These are phyloP conservation scores for Antedon mediterranea DNA, from an alignment of 53 echinoderm and acorn worm genomes.

Conservation along the genomic window DNA sequence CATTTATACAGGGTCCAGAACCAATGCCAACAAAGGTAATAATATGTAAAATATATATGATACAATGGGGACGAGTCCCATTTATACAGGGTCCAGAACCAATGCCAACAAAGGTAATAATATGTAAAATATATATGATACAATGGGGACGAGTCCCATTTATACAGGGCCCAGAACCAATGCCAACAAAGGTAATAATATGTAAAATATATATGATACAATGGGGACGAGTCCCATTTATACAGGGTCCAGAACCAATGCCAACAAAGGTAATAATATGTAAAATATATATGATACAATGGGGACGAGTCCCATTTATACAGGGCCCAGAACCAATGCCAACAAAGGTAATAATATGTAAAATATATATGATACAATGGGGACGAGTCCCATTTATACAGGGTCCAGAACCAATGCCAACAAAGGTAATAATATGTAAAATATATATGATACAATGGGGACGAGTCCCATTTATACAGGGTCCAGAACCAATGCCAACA, in stretches of 20 bases:
- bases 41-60: no score
- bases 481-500: constrained; percentile 34
- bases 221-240: constrained; percentile 93
- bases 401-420: constrained; percentile 35
- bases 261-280: no score
- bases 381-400: constrained; percentile 85
- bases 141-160: constrained; percentile 95
- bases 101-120: no score
- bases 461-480: constrained; percentile 77
- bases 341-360: no score
- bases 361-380: no score
- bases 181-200: no score
- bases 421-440: no score
- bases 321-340: constrained; percentile 36
- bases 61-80: constrained; percentile 89
- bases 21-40: no score
- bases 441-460: no score
- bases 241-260: constrained; percentile 39
- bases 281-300: no score
- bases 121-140: no score
- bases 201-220: no score
- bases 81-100: constrained; percentile 55
- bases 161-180: constrained; percentile 41
- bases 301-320: constrained; percentile 93
- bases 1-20: constrained; percentile 59